Conservation (phyloP, 2,888 invertebrate species). For the Lithophane semibrunnea region DNA sequence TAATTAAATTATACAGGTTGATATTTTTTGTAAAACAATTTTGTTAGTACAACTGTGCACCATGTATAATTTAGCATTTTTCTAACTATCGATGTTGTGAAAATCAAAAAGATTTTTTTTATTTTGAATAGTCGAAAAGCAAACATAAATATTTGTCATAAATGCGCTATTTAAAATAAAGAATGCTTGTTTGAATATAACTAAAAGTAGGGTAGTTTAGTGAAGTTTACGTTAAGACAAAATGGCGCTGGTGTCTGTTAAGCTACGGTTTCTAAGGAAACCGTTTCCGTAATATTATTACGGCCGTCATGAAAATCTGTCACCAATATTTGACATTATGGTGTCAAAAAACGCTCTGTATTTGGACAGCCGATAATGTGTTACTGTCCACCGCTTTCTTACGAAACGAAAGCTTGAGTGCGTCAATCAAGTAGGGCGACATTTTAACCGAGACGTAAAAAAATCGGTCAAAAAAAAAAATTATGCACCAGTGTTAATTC, state of each 20-base stretch:
- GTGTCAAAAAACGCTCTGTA: too few relatives aligned
- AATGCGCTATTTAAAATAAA: conserved; percentile 25
- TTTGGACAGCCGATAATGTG: not conserved
- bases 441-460: not conserved
- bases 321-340: too few relatives aligned
- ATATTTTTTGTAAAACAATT: too few relatives aligned
- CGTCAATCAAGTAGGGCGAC: not conserved
- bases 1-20: conserved; percentile 4
- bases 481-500: not conserved
- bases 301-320: too few relatives aligned
- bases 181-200: conserved; percentile 15
- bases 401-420: not conserved
- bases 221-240: conserved; percentile 10
- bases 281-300: too few relatives aligned
- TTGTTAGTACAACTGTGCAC: not conserved
- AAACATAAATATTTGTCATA: conserved; percentile 11
- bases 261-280: not conserved
- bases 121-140: conserved; percentile 11
- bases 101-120: conserved; percentile 10
- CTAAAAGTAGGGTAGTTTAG: conserved; percentile 23
- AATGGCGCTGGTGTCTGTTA: conserved; percentile 7
- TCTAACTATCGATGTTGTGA: conserved; percentile 16
- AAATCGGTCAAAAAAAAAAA: not conserved
- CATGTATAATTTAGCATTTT: conserved; percentile 19
- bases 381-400: not conserved